phyloP scores from a whole-genome alignment of 2,888 invertebrate genomes.

The Tiphia femorata region DNA sequence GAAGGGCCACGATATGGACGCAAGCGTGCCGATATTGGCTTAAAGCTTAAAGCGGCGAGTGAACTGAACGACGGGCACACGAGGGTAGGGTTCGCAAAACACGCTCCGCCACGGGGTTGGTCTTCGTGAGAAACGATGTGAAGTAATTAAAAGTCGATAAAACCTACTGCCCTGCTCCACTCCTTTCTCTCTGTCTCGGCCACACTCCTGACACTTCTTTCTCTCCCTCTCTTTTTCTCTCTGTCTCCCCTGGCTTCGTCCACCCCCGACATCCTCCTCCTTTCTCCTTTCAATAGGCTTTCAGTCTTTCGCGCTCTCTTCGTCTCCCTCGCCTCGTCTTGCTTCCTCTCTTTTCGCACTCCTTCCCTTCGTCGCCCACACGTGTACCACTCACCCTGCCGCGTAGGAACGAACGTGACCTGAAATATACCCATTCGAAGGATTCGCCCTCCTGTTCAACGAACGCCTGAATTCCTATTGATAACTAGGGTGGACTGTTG shows the following conservation, averaged over 20 bases:
- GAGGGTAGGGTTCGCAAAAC: slow-evolving; percentile 19
- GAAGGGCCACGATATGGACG: slow-evolving; percentile 1
- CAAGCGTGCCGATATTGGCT: slow-evolving; percentile 33
- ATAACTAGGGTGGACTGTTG: no score
- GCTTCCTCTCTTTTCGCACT: neutral
- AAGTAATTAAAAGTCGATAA: slow-evolving; percentile 66
- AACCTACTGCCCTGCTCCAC: slow-evolving; percentile 55
- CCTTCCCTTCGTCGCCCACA: neutral
- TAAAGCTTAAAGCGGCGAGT: slow-evolving; percentile 37
- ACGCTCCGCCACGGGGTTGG: slow-evolving; percentile 24
- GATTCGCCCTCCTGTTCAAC: no score
- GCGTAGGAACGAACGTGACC: neutral
- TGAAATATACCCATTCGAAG: no score
- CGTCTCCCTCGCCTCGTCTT: slow-evolving; percentile 1
- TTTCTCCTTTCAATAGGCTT: neutral
- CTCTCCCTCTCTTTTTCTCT: neutral
- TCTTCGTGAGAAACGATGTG: slow-evolving; percentile 55
- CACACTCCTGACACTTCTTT: neutral
- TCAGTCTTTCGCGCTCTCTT: neutral
- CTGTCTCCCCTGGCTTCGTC: neutral
- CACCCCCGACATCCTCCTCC: neutral
- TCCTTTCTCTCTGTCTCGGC: slow-evolving; percentile 13
- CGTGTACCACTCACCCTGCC: neutral
- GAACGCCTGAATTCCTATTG: no score
- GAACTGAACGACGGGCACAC: slow-evolving; percentile 23